Conservation (phyloP, 2,888 invertebrate genomes). For the Periphyllus acericola region DNA sequence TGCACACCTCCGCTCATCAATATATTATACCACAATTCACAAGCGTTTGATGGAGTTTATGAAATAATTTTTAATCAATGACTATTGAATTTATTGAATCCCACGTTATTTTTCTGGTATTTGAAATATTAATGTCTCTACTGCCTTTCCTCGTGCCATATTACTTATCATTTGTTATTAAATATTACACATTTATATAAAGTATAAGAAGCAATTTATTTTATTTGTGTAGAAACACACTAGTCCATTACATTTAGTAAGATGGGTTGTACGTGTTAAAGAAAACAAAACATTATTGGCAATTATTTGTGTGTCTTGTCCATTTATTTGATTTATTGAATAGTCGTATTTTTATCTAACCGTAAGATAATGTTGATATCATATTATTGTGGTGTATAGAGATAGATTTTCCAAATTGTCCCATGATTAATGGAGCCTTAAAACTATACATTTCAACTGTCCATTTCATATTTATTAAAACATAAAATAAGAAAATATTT, state of each 20-base stretch:
- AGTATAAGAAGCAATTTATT: slow-evolving; percentile 13
- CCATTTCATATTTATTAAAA: no score
- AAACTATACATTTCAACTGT: no score
- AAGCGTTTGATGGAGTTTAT: no score
- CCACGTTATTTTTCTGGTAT: not conserved
- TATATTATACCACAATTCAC: no score
- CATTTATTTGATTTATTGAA: slow-evolving; percentile 22
- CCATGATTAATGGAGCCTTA: not conserved
- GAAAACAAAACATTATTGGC: slow-evolving; percentile 32
- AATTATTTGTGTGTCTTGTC: slow-evolving; percentile 13
- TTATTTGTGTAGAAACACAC: slow-evolving; percentile 3
- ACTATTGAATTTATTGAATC: slow-evolving; percentile 14
- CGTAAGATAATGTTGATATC: not conserved
- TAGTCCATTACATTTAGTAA: not conserved
- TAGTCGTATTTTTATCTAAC: not conserved
- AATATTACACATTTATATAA: not conserved
- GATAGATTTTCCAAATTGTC: not conserved
- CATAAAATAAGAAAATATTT: no score
- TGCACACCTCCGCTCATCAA: no score
- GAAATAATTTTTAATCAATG: not conserved
- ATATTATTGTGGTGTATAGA: not conserved
- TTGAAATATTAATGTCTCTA: not conserved
- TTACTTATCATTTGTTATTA: slow-evolving; percentile 3
- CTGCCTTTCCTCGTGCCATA: not conserved
- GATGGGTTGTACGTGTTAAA: not conserved